phyloP scores from a whole-genome alignment of 2,797 vertebrate genomes.

The Acrossocheilus fasciatus region DNA sequence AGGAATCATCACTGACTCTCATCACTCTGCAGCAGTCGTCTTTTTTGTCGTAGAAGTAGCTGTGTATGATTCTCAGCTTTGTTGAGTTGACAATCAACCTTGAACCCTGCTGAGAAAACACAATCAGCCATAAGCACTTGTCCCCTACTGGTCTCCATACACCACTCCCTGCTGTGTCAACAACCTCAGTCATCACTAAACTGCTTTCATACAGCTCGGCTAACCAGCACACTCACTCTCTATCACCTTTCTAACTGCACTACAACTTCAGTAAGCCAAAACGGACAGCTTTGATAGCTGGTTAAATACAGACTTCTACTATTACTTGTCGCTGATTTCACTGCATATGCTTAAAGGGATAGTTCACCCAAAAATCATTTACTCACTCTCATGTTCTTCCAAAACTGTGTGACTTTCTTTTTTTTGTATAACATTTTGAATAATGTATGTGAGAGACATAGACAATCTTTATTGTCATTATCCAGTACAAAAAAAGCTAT shows the following conservation, averaged over 20 bases:
- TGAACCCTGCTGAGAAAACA: slow-evolving; percentile 18
- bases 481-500: not conserved
- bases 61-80: slow-evolving; percentile 26
- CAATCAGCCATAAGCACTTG: slow-evolving; percentile 14
- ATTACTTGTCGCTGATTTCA: not conserved
- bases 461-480: not conserved
- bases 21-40: not conserved
- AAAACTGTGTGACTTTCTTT: not conserved
- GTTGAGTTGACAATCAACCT: slow-evolving; percentile 34
- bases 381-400: not conserved
- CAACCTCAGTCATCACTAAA: not conserved
- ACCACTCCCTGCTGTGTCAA: not conserved
- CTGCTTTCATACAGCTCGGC: not conserved
- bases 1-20: too few relatives aligned
- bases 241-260: not conserved
- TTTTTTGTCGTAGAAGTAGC: not conserved
- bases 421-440: not conserved
- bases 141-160: slow-evolving; percentile 11
- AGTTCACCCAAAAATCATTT: not conserved
- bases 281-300: not conserved
- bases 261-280: not conserved
- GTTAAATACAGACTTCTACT: not conserved
- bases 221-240: not conserved
- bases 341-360: not conserved
- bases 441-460: not conserved